Evolutionary conservation across 2,888 invertebrate species (phyloP).

Genomic region (Labia minor): DNA sequence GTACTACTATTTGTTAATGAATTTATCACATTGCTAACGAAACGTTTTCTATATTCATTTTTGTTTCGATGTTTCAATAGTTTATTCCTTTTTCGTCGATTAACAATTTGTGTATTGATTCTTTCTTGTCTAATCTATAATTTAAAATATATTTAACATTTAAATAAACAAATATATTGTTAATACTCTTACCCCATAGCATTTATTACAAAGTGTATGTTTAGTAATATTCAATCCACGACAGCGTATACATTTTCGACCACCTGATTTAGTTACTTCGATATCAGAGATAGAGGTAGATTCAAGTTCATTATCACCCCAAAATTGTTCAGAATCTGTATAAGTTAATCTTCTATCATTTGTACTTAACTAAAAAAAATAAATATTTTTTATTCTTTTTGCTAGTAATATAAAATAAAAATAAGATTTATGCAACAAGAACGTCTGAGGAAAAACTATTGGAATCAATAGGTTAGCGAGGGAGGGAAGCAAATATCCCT

Average conservation of each 20-base stretch:
- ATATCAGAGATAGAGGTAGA: slow-evolving; percentile 13
- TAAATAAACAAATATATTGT: background rate
- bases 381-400: too few relatives aligned
- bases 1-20: too few relatives aligned
- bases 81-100: background rate
- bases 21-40: too few relatives aligned
- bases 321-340: slow-evolving; percentile 17
- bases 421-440: too few relatives aligned
- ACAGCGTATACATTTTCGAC: background rate
- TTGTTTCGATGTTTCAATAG: background rate
- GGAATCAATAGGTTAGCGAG: too few relatives aligned
- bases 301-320: slow-evolving; percentile 20
- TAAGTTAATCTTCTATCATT: background rate
- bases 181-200: background rate
- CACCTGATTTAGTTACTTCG: background rate
- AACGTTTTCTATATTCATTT: too few relatives aligned
- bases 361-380: background rate
- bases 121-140: background rate
- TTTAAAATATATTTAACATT: too few relatives aligned
- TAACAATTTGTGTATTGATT: background rate
- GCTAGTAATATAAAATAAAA: too few relatives aligned
- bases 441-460: too few relatives aligned
- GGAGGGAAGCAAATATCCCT: too few relatives aligned
- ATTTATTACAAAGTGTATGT: background rate
- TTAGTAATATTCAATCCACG: background rate